Base-by-base conservation (phyloP, 1,140 invertebrate genomes). In the Dreissena rostriformis region DNA sequence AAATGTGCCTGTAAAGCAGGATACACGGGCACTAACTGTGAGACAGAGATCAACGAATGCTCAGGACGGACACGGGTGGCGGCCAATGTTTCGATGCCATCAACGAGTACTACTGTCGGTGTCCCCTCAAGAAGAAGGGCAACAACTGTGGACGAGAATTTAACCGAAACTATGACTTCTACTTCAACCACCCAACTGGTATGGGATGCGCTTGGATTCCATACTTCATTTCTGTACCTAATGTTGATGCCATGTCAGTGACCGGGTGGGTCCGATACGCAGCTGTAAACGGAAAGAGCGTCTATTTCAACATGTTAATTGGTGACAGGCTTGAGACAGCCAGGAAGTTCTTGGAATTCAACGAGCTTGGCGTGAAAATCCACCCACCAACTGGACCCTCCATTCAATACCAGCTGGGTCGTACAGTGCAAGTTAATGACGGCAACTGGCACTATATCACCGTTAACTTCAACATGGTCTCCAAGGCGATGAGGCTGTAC, bases 241-340 rank as follows among this genome's bases (percentile, higher is more conserved):
- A 73, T 12, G 39, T 49, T 72, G 19, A 67, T 8, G 67, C 96
- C 91, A 93, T 99, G 12, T 98, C 98, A 0, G 94, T 99, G 29
- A 97, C 96, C 12, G 96, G 99, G 95, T 99, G 98, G 98, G 97
- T 99, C 0, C 97, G 98, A 92, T 99, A 98, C 87, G 97, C 97
- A 5, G 96, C 96, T 89, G 96, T 96, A 92, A 97, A 98, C 90
- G 97, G 97, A 91, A 96, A 96, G 80, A 98, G 98, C 87, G 97
- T 97, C 78, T 98, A 99, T n/a, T n/a, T n/a, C n/a, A n/a, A n/a
- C n/a, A n/a, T n/a, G n/a, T n/a, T n/a, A n/a, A n/a, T 29, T 22
- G 65, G 78, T 26, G 49, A 88, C 22, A 72, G 53, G 17, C 24
- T 87, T 19, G 55, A 67, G 17, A 51, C 55, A 2, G 26, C 81